A percentile compares a stretch with the other conserved stretches of the same genome.
Conservation (phyloP, 2,888 invertebrate genomes). For the Rosalia funebris region DNA sequence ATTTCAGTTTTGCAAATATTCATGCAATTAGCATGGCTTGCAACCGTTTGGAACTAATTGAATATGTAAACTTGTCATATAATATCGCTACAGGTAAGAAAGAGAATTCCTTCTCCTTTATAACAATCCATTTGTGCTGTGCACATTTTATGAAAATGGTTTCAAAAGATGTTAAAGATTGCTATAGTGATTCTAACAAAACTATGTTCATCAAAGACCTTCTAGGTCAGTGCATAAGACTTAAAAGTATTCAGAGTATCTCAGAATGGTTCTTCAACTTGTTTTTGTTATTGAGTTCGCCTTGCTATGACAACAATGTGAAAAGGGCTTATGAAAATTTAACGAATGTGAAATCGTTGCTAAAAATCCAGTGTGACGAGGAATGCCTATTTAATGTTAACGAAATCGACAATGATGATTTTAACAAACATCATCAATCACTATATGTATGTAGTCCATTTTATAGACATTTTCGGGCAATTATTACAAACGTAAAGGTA, state of each 20-base stretch:
- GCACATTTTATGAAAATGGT: constrained; percentile 7
- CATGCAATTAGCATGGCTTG: constrained; percentile 13
- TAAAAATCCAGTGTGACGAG: not conserved
- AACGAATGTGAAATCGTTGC: not conserved
- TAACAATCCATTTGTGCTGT: constrained; percentile 6
- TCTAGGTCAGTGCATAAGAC: too few species aligned
- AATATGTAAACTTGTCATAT: constrained; percentile 11
- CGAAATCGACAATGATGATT: not conserved
- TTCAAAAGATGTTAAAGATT: constrained; percentile 3
- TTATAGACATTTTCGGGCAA: too few species aligned
- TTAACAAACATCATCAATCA: too few species aligned
- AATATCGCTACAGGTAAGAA: not conserved
- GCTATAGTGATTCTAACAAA: not conserved
- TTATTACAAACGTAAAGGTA: too few species aligned
- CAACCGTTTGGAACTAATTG: not conserved
- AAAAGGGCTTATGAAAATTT: not conserved
- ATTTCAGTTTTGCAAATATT: constrained; percentile 21
- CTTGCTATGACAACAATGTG: too few species aligned
- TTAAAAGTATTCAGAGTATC: too few species aligned
- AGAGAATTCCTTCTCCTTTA: not conserved
- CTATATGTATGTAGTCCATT: too few species aligned
- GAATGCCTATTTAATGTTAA: not conserved
- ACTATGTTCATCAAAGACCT: not conserved
- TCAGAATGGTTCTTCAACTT: not conserved
- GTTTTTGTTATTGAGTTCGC: not conserved